These are phyloP conservation scores for Eulemur rufifrons DNA, from an alignment of 2,113 vertebrate genomes.

Conservation along the genomic window DNA sequence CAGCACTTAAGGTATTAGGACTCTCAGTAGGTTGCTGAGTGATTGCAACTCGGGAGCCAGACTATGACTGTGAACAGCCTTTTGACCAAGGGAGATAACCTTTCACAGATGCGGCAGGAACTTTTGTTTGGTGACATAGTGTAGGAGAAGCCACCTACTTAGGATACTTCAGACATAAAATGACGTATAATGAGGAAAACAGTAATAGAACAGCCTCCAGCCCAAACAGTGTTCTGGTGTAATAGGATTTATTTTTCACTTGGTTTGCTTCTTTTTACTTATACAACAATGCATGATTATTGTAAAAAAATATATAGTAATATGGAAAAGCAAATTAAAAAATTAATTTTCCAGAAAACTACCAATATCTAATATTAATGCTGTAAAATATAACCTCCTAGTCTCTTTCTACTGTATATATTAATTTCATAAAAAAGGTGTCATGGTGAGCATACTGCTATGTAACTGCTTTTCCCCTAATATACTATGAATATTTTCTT, in stretches of 20 bases:
- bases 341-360: background rate
- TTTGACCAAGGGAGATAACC: background rate
- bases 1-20: background rate
- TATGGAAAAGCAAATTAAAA: constrained; percentile 1
- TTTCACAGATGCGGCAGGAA: background rate
- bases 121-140: background rate
- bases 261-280: constrained; percentile 1
- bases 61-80: background rate
- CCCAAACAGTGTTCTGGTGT: background rate
- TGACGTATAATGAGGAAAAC: background rate
- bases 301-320: background rate
- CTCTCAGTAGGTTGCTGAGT: background rate
- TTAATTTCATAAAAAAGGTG: constrained; percentile 1
- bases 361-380: background rate
- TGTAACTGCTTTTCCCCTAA: background rate
- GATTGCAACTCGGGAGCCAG: background rate
- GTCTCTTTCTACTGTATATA: background rate
- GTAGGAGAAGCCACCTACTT: background rate
- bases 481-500: background rate
- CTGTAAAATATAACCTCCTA: background rate
- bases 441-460: background rate
- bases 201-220: background rate
- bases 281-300: background rate
- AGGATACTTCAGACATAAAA: background rate
- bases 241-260: background rate